Evolutionary conservation across 2,797 vertebrate species (phyloP).

Genomic region (Galaxias olidus): DNA sequence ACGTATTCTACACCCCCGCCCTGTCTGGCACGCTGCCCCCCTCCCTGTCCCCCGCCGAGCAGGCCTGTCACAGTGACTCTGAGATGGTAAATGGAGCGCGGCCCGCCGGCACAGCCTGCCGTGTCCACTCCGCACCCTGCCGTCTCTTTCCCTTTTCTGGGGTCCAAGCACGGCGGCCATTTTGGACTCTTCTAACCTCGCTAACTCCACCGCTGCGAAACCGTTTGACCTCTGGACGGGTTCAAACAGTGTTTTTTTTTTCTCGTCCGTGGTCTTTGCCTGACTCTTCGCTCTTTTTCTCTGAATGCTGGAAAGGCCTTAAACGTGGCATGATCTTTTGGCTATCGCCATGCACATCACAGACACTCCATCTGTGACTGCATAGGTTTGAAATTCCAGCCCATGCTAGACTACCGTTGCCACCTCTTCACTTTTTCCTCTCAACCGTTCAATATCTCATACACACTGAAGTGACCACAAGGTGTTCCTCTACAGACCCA

Average conservation of each 20-base stretch:
- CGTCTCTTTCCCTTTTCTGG: constrained; percentile 7
- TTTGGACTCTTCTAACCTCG: constrained; percentile 45
- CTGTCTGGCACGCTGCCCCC: constrained; percentile 86
- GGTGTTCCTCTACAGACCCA: too few relatives aligned
- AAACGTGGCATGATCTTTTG: too few relatives aligned
- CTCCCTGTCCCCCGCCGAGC: constrained; percentile 72
- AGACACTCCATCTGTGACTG: too few relatives aligned
- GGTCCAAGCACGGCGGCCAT: constrained; percentile 26
- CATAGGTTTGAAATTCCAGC: not conserved
- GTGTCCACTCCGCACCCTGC: constrained; percentile 6
- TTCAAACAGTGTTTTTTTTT: constrained; percentile 6
- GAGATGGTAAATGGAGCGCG: constrained; percentile 90
- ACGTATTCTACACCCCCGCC: constrained; percentile 79
- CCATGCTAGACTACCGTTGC: too few relatives aligned
- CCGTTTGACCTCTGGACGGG: constrained; percentile 7
- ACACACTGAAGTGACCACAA: too few relatives aligned
- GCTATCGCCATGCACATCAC: not conserved
- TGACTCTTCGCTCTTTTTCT: not conserved
- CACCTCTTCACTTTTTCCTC: too few relatives aligned
- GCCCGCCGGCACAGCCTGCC: constrained; percentile 29
- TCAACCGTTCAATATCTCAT: too few relatives aligned
- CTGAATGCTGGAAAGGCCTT: too few relatives aligned
- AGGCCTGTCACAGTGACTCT: constrained; percentile 93
- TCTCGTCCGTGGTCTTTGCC: constrained; percentile 13
- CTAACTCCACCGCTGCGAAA: constrained; percentile 41